These are phyloP conservation scores for Hydrophis major DNA, from an alignment of 2,797 vertebrate species.

Conservation along the genomic window DNA sequence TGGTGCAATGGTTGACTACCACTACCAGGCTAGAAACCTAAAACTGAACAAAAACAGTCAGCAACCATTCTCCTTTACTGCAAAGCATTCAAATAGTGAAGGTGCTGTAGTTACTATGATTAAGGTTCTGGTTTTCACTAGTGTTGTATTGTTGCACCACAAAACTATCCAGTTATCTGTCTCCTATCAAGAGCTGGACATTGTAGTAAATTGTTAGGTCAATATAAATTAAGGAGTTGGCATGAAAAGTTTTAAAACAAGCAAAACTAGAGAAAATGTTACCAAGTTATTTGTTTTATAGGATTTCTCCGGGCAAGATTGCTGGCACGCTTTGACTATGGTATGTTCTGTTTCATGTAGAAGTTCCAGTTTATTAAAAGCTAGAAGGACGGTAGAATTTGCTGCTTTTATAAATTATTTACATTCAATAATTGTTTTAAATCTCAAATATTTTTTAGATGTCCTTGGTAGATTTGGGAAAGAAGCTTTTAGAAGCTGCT, in stretches of 20 bases:
- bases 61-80: not conserved
- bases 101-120: not conserved
- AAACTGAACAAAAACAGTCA: not conserved
- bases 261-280: not conserved
- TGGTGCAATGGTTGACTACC: not conserved
- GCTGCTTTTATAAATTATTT: not conserved
- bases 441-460: conserved; percentile 74
- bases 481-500: conserved; percentile 88
- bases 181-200: not conserved
- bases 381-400: too few species aligned
- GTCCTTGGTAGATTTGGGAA: conserved; percentile 90
- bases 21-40: not conserved
- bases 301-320: not conserved
- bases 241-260: not conserved
- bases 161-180: not conserved
- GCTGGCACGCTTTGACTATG: not conserved
- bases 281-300: not conserved
- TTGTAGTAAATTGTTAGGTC: fast-evolving
- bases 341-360: not conserved
- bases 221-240: not conserved
- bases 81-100: not conserved
- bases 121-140: not conserved
- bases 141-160: not conserved
- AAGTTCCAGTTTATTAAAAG: not conserved
- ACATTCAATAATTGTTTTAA: conserved; percentile 27